Percentiles rank a stretch among this genome's conserved stretches.
Conservation (phyloP, 2,888 invertebrate species). For the Apoda limacodes region DNA sequence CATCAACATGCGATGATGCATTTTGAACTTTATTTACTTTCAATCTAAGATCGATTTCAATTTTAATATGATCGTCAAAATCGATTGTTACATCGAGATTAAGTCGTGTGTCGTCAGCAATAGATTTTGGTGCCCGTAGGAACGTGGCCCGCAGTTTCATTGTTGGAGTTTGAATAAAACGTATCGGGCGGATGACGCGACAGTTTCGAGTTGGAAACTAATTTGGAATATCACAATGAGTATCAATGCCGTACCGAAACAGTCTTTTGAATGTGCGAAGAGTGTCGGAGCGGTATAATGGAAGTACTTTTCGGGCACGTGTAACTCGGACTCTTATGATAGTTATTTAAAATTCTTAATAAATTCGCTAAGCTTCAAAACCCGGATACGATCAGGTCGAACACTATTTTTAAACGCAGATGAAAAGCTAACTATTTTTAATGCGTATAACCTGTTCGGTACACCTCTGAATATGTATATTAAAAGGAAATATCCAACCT, state of each 20-base stretch:
- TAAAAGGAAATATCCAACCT: no score
- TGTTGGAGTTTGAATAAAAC: slow-evolving; percentile 57
- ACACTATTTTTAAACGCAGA: no score
- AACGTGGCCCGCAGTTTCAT: slow-evolving; percentile 56
- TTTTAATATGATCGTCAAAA: slow-evolving; percentile 25
- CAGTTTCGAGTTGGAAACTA: slow-evolving; percentile 62
- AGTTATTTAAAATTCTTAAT: no score
- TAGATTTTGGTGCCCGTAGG: slow-evolving; percentile 50
- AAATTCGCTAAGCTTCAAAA: no score
- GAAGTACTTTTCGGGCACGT: slow-evolving; percentile 48
- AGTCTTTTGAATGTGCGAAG: slow-evolving; percentile 53
- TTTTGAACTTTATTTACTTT: slow-evolving; percentile 48
- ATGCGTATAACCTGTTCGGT: no score
- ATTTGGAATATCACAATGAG: slow-evolving; percentile 66
- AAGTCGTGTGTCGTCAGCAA: slow-evolving; percentile 42
- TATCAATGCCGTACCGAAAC: slow-evolving; percentile 60
- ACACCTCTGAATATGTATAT: no score
- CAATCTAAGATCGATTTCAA: slow-evolving; percentile 34
- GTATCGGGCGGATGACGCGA: slow-evolving; percentile 62
- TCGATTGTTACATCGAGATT: slow-evolving; percentile 35
- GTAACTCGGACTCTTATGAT: no score
- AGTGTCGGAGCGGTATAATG: slow-evolving; percentile 42
- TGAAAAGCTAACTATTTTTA: no score
- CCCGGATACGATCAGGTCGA: no score
- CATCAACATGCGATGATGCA: slow-evolving; percentile 31